Evolutionary conservation across 1,140 invertebrate species (phyloP).

Genomic region (Halesus radiatus): DNA sequence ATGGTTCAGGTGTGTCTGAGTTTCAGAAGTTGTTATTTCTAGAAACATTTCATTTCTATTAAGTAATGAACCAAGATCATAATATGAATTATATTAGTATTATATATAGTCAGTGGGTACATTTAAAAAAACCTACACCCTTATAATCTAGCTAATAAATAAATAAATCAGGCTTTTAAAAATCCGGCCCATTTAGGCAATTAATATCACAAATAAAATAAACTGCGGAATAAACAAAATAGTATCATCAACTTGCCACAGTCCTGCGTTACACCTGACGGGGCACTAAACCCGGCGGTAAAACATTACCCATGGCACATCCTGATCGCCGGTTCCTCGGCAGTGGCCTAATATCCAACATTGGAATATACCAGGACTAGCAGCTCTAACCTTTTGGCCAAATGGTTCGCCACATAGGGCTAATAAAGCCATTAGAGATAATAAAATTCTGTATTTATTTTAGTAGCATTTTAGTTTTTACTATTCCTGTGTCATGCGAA

Average conservation of each 20-base stretch:
- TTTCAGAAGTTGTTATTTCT: too few relatives aligned
- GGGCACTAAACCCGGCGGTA: background rate
- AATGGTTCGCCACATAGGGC: conserved; percentile 47
- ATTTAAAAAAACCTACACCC: too few relatives aligned
- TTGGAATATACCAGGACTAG: conserved; percentile 8
- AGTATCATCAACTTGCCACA: background rate
- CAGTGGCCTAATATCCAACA: background rate
- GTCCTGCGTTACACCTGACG: conserved; percentile 24
- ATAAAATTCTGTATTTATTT: conserved; percentile 56
- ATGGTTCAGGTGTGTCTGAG: too few relatives aligned
- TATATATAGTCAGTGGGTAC: too few relatives aligned
- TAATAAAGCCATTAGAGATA: conserved; percentile 56
- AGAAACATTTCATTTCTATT: too few relatives aligned
- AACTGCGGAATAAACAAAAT: conserved; percentile 9
- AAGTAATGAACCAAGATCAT: too few relatives aligned
- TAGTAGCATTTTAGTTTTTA: conserved; percentile 47
- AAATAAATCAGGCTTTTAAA: too few relatives aligned
- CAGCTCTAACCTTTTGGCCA: conserved; percentile 22
- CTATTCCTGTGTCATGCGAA: conserved; percentile 34
- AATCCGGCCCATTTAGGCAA: conserved; percentile 5
- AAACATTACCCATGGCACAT: conserved; percentile 18
- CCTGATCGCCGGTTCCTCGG: background rate
- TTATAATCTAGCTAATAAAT: too few relatives aligned
- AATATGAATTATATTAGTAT: too few relatives aligned
- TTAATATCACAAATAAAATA: conserved; percentile 36